These are phyloP conservation scores for Zeugodacus cucurbitae DNA, from an alignment of 1,140 invertebrate genomes.

Conservation along the genomic window DNA sequence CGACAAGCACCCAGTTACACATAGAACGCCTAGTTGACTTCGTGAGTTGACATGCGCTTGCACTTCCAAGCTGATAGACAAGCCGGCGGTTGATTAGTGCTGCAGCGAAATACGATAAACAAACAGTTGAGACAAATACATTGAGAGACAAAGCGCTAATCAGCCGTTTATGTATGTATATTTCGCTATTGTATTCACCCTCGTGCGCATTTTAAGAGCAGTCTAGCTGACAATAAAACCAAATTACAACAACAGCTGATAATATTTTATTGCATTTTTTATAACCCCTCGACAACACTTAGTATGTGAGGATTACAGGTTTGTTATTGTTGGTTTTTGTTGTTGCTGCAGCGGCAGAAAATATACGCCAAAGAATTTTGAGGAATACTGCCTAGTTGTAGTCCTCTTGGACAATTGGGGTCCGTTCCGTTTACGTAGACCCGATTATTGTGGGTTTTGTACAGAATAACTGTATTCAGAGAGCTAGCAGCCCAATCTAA, in stretches of 20 bases:
- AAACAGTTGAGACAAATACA: not conserved
- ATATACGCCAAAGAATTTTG: too few relatives aligned
- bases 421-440: too few relatives aligned
- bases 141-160: not conserved
- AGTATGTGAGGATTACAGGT: too few relatives aligned
- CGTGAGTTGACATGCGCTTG: not conserved
- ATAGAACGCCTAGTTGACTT: not conserved
- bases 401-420: too few relatives aligned
- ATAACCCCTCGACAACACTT: too few relatives aligned
- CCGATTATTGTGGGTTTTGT: too few relatives aligned
- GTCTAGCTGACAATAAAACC: not conserved
- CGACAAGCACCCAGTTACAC: too few relatives aligned
- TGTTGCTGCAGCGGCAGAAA: too few relatives aligned
- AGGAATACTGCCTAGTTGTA: too few relatives aligned
- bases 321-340: too few relatives aligned
- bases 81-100: not conserved
- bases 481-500: too few relatives aligned
- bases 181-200: not conserved
- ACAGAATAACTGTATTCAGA: too few relatives aligned
- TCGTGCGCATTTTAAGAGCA: not conserved
- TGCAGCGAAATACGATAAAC: not conserved
- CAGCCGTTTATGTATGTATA: not conserved
- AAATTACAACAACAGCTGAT: not conserved
- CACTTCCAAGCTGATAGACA: not conserved
- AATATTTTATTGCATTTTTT: not conserved